Evolutionary conservation across 2,797 vertebrate genomes (phyloP).

Genomic region (Dromococcyx pavoninus): DNA sequence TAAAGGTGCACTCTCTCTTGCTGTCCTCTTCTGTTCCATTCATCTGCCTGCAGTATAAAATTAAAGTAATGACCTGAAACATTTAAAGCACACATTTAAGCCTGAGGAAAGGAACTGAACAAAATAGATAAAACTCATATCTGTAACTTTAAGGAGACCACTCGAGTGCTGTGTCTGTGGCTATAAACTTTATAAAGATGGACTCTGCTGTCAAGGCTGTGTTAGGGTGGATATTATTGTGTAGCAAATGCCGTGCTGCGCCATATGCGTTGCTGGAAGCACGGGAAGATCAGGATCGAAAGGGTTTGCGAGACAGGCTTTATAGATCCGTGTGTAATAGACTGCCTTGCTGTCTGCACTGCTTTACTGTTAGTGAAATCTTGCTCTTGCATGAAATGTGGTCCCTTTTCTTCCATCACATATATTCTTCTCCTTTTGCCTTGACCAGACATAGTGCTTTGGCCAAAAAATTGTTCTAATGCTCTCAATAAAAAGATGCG

Average conservation of each 20-base stretch:
- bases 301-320: background rate
- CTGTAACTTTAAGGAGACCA: conserved; percentile 1
- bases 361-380: background rate
- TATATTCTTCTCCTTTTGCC: background rate
- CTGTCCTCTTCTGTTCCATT: background rate
- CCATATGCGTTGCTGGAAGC: background rate
- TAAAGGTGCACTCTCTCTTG: background rate
- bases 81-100: background rate
- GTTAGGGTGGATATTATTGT: conserved; percentile 13
- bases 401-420: background rate
- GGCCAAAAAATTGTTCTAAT: background rate
- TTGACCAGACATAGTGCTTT: background rate
- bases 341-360: background rate
- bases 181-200: conserved; percentile 3
- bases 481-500: background rate
- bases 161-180: background rate
- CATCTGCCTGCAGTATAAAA: conserved; percentile 8
- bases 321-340: background rate
- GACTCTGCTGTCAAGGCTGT: conserved; percentile 21
- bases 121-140: background rate
- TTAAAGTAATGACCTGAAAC: background rate
- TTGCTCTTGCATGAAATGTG: background rate
- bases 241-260: background rate
- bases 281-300: background rate
- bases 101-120: background rate